These are phyloP conservation scores for Congeria kusceri DNA, from an alignment of 2,888 invertebrate genomes.

Conservation along the genomic window DNA sequence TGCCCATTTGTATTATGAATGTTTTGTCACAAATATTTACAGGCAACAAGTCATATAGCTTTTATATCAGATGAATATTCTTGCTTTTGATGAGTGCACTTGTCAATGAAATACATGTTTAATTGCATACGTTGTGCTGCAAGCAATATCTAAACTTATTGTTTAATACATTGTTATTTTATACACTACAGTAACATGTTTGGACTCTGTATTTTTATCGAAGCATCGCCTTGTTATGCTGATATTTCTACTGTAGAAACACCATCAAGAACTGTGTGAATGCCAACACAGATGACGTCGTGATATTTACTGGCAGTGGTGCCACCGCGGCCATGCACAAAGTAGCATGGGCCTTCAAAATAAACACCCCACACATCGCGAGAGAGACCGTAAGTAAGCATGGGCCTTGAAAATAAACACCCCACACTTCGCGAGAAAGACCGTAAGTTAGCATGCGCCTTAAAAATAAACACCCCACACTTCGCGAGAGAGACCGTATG, in stretches of 20 bases:
- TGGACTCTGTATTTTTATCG: background rate
- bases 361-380: conserved; percentile 44
- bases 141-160: too few species aligned
- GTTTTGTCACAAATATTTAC: too few species aligned
- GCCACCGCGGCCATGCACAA: conserved; percentile 71
- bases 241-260: conserved; percentile 49
- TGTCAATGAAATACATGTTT: too few species aligned
- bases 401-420: background rate
- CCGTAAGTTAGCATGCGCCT: too few species aligned
- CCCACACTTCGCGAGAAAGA: conserved; percentile 14
- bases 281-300: conserved; percentile 65
- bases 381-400: conserved; percentile 48
- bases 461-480: background rate
- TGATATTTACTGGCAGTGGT: conserved; percentile 76
- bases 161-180: background rate
- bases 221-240: background rate
- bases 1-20: too few species aligned
- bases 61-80: too few species aligned
- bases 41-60: too few species aligned
- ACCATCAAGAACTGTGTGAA: conserved; percentile 71
- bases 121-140: too few species aligned
- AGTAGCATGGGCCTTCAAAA: conserved; percentile 64
- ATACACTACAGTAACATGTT: background rate
- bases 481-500: conserved; percentile 58
- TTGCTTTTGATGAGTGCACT: too few species aligned